Base-by-base conservation (phyloP, 53 echinoderm and acorn worm species). In the Echinometra lucunter region DNA sequence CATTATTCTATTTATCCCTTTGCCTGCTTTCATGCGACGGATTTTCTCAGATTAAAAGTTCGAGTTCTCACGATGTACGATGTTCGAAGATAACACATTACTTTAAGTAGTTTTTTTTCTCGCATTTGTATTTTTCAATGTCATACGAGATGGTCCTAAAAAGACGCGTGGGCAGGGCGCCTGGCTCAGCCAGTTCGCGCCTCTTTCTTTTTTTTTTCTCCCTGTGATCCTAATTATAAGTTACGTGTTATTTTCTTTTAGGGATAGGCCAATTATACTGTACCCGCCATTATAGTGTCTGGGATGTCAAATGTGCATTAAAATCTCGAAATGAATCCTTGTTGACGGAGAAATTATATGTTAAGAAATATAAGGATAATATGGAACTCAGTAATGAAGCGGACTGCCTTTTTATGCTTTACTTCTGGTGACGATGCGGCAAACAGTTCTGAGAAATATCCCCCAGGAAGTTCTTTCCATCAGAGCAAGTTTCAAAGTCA, bases 381-480 rank as follows among this genome's bases (percentile, higher is more conserved):
- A 7, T 4, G 21, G 23, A 6, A 4, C 25, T 63, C 63, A 63
- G 7, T 19, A 27, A 63, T 23, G 60, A 25, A 3, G 25, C 11
- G 32, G 32, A 12, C 0, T 63, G 23, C 16, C 63, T 63, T 69
- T 69, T 1, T 12, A 32, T 69, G 69, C 1, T 34, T 6, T 25
- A 63, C 69, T 69, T 69, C 1, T 32, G 12, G 69, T 69, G 69
- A 69, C 18, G 32, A 32, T 32, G 69, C 32, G 13, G 28, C 47
- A 85, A 85, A 85, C 85, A 85, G 12, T 85, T 85, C 85, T 49
- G 10, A 49, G 85, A 85, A 85, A 85, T 37, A n/a, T 47, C 85
- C 45, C 28, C 1, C 2, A 28, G 37, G 49, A 34, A 28, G 7
- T 47, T n/a, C 9, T 49, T 47, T 49, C 45, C 16, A 45, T 49